Conservation (phyloP, 1,140 invertebrate genomes). For the Atta colombica region DNA sequence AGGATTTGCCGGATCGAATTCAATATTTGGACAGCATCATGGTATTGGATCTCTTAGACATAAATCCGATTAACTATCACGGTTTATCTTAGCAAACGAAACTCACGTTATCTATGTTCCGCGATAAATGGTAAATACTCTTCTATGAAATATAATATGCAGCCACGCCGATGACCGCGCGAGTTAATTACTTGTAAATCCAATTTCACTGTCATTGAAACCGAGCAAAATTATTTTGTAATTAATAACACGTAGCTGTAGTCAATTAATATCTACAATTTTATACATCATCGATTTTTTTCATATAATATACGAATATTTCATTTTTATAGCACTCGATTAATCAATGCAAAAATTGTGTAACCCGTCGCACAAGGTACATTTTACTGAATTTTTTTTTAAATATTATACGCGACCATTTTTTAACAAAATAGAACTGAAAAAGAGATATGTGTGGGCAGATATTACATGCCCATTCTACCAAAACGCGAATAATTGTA, state of each 20-base stretch:
- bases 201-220: background rate
- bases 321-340: background rate
- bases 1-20: slow-evolving; percentile 39
- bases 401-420: background rate
- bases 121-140: slow-evolving; percentile 35
- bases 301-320: background rate
- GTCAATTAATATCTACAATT: background rate
- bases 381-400: background rate
- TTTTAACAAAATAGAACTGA: background rate
- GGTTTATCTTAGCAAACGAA: slow-evolving; percentile 27
- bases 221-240: background rate
- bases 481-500: background rate
- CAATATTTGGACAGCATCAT: slow-evolving; percentile 48
- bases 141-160: background rate
- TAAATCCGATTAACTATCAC: slow-evolving; percentile 34
- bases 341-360: slow-evolving; percentile 1
- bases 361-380: background rate
- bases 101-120: background rate
- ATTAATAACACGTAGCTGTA: background rate
- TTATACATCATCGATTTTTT: background rate
- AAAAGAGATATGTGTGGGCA: background rate
- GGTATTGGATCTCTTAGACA: slow-evolving; percentile 46
- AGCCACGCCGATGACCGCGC: no score
- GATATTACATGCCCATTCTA: background rate
- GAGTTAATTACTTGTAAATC: slow-evolving; percentile 1